A percentile compares a stretch with the other conserved stretches of the same genome.
These are phyloP conservation scores for Elephas maximus DNA, from an alignment of 2,113 vertebrate species.

Conservation along the genomic window DNA sequence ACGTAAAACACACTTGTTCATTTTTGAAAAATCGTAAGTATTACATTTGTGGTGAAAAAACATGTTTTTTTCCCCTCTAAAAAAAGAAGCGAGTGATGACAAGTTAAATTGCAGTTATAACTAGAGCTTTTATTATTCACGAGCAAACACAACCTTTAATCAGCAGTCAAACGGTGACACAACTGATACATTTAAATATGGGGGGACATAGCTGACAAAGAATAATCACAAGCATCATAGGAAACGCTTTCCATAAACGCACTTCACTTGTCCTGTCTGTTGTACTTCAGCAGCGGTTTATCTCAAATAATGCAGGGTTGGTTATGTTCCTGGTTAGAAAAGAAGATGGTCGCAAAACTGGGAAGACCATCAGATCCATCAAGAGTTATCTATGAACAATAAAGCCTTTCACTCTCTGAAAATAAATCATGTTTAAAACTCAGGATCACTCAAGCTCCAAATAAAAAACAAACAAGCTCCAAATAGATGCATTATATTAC, in stretches of 20 bases:
- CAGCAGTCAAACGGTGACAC: conserved; percentile 51
- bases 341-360: not conserved
- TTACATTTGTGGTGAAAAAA: conserved; percentile 20
- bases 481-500: conserved; percentile 16
- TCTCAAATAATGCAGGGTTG: not conserved
- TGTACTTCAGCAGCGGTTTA: not conserved
- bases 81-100: not conserved
- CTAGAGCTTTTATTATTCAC: conserved; percentile 38
- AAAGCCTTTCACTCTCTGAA: not conserved
- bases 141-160: conserved; percentile 19
- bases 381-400: not conserved
- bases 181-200: not conserved
- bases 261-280: not conserved
- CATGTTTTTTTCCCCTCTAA: not conserved
- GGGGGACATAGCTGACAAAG: not conserved
- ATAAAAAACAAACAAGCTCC: not conserved
- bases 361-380: not conserved
- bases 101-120: conserved; percentile 34
- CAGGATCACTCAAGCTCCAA: conserved; percentile 28
- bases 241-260: not conserved
- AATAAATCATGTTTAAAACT: conserved; percentile 55
- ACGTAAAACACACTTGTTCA: not conserved
- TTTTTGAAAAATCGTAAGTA: conserved; percentile 44
- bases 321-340: not conserved
- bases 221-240: not conserved